Base-by-base conservation (phyloP, 2,797 vertebrate species). In the Manis javanica region DNA sequence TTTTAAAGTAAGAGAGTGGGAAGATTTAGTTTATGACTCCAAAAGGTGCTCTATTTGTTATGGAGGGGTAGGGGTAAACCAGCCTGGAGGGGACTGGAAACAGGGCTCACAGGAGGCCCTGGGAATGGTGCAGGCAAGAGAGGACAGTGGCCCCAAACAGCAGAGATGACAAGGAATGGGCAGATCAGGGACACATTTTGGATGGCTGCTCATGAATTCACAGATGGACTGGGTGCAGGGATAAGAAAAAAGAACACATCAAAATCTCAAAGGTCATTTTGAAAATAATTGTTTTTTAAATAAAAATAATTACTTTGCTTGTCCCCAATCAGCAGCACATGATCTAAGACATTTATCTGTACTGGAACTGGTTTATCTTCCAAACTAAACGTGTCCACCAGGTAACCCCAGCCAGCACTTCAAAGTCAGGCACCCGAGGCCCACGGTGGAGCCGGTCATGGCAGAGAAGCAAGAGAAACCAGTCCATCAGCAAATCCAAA, bases 301-400 rank as follows among this genome's bases (percentile, higher is more conserved):
- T 24, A 42, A 94, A 93, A 96, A 42, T 19, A 72, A 66, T 39
- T 63, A 37, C 15, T 66, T 86, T 90, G 42, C 9, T 83, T 9
- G 49, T 82, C 51, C 46, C 84, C 61, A 46, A 74, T 86, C 42
- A 87, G 66, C 16, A n/a, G 11, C 10, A 1, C 13, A 11, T 26
- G 4, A 46, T 79, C 83, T 53, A 61, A 53, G 78, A 39, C 8
- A 3, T 63, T 39, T 31, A 24, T 64, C 37, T 82, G 16, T 14
- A 61, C 21, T 1, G 12, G 12, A n/a, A n/a, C 55, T 49, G 24
- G 87, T 53, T 87, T 37, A 77, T 61, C 78, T 85, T 63, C 82
- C 82, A 55, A 93, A 66, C 24, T 14, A 55, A 93, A 66, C 21
- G 16, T 13, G 42, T 31, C 51, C 16, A 18, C 16, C 46, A 64